Evolutionary conservation across 1,140 invertebrate genomes (phyloP).

Genomic region (Drosophila rhopaloa): DNA sequence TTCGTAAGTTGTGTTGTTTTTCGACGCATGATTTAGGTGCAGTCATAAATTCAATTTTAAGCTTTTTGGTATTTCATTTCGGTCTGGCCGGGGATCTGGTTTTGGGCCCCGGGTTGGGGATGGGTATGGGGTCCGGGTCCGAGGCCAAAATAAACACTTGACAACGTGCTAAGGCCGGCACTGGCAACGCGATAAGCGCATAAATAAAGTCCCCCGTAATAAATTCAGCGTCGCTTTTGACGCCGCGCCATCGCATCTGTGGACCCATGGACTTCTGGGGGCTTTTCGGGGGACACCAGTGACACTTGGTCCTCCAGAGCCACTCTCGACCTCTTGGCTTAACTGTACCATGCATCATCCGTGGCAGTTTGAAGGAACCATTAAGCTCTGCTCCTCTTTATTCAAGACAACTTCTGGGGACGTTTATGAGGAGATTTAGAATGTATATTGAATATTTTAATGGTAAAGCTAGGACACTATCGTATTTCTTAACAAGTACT

Average conservation of each 20-base stretch:
- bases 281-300: not conserved
- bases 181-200: slow-evolving; percentile 70
- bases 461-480: not conserved
- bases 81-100: slow-evolving; percentile 44
- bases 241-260: slow-evolving; percentile 58
- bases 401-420: not conserved
- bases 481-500: not conserved
- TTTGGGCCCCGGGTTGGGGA: slow-evolving; percentile 25
- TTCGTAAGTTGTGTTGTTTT: slow-evolving; percentile 48
- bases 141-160: slow-evolving; percentile 77
- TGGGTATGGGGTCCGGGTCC: slow-evolving; percentile 15
- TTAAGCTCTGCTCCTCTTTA: not conserved
- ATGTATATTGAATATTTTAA: not conserved
- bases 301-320: slow-evolving; percentile 17
- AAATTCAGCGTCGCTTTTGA: slow-evolving; percentile 76
- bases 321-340: slow-evolving; percentile 24
- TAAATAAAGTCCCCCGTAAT: slow-evolving; percentile 70
- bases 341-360: slow-evolving; percentile 34
- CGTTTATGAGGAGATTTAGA: slow-evolving; percentile 8
- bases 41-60: slow-evolving; percentile 81
- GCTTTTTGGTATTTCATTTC: slow-evolving; percentile 79
- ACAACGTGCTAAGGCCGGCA: slow-evolving; percentile 76
- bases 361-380: slow-evolving; percentile 2
- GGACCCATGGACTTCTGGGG: slow-evolving; percentile 10
- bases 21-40: slow-evolving; percentile 77